Percentiles rank a stretch among this genome's conserved stretches.
Evolutionary conservation across 2,797 vertebrate genomes (phyloP).

Genomic region (Microctenopoma stevenorrisi): DNA sequence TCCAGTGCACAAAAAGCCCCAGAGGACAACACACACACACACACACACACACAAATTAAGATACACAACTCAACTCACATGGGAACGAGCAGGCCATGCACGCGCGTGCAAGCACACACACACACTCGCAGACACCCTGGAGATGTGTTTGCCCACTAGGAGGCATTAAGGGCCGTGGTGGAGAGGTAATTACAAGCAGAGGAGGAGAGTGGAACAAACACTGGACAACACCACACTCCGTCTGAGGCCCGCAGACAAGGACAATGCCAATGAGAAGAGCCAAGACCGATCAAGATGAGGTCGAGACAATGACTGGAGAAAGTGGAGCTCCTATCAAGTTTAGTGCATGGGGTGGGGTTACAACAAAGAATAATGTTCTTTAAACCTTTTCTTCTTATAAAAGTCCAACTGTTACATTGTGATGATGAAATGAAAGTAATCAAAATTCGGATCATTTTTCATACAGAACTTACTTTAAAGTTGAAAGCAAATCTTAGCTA

Average conservation of each 20-base stretch:
- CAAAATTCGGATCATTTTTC: background rate
- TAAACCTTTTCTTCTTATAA: no score
- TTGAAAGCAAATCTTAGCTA: background rate
- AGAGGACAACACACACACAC: slow-evolving; percentile 37
- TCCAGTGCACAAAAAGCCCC: slow-evolving; percentile 62
- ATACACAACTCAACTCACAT: slow-evolving; percentile 30
- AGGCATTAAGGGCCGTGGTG: slow-evolving; percentile 68
- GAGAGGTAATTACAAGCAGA: slow-evolving; percentile 77
- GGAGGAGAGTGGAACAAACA: slow-evolving; percentile 46
- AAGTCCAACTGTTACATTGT: background rate
- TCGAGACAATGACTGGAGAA: background rate
- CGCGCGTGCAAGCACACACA: background rate
- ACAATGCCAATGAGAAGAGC: slow-evolving; percentile 12
- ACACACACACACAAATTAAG: slow-evolving; percentile 28
- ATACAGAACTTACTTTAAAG: no score
- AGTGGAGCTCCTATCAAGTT: background rate
- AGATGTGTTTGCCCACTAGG: slow-evolving; percentile 64
- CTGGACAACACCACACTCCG: slow-evolving; percentile 39
- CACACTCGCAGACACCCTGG: slow-evolving; percentile 40
- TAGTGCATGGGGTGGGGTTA: background rate
- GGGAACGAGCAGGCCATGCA: slow-evolving; percentile 26
- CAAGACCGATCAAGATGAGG: slow-evolving; percentile 20
- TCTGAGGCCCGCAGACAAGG: slow-evolving; percentile 37
- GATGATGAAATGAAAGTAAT: background rate
- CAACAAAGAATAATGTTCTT: no score